Conservation (phyloP, 2,113 vertebrate genomes). For the Brachionichthys hirsutus region DNA sequence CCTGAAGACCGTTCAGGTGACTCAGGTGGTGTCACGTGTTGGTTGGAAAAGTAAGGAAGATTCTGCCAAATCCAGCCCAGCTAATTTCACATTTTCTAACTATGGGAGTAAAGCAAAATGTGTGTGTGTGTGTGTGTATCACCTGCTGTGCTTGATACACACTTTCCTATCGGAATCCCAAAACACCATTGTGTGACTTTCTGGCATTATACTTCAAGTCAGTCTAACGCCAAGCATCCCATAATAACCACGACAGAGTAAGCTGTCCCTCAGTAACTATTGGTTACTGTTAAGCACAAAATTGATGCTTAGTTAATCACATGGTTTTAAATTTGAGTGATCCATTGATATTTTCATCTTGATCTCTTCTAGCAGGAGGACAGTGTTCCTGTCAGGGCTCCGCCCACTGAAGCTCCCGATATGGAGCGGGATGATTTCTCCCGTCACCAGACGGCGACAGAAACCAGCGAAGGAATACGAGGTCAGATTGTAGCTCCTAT, state of each 20-base stretch:
- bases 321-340: not conserved
- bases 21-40: not conserved
- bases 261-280: conserved; percentile 14
- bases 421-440: conserved; percentile 73
- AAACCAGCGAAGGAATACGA: conserved; percentile 24
- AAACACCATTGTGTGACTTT: conserved; percentile 16
- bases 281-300: not conserved
- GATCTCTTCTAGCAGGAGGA: conserved; percentile 26
- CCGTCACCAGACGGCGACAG: conserved; percentile 61
- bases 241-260: conserved; percentile 37
- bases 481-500: conserved; percentile 31
- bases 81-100: not conserved
- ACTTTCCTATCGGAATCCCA: not conserved
- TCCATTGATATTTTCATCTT: not conserved
- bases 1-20: not conserved
- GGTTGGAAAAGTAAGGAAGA: not conserved
- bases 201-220: conserved; percentile 41
- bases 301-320: not conserved
- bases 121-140: not conserved
- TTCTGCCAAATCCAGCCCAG: no score
- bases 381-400: conserved; percentile 77
- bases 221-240: conserved; percentile 55
- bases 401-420: conserved; percentile 76
- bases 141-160: not conserved
- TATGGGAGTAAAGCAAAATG: not conserved